Evolutionary conservation across 2,797 vertebrate genomes (phyloP), one percentile per base, ranked within the genome.

Genomic region (Oreortyx pictus): DNA sequence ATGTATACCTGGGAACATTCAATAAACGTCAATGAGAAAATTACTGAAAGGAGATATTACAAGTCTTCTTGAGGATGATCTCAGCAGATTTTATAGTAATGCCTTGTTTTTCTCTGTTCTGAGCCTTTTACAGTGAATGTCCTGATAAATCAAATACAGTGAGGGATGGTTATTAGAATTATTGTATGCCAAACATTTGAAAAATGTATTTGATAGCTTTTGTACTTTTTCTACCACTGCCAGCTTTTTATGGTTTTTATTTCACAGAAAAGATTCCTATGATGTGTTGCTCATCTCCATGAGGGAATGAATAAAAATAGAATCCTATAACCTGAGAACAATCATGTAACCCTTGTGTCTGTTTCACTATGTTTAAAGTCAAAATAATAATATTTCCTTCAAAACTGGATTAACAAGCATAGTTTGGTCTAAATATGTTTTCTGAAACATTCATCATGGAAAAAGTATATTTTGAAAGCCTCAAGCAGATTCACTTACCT

Each of bases 141-240:
- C 33, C 20, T 61, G 33, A 49, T 67, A 77, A 92, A 85, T 9
- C 11, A 17, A 49, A n/a, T 31, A 67, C 89, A 89, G 85, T 65
- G 14, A 50, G 9, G 23, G 9, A 25, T 64, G 5, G 5, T 76
- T 59, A 5, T 60, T 73, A 6, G 13, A 27, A 37, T 62, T 82
- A 11, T 60, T 50, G 49, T 76, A 46, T 11, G 50, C 10, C 33
- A 78, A 80, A 49, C 6, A 31, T 61, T 19, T 66, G 25, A 52
- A 73, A 86, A 74, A 37, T 6, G 7, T 41, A 1, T 74, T 64
- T 67, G 11, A 60, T 76, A 65, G 13, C 6, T 85, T 77, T 87
- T 85, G 29, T 9, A 31, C 14, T 82, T 89, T 52, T 31, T 80
- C 9, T 82, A 18, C 33, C 31, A 14, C 37, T 68, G 46, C 23